These are phyloP conservation scores for Gryllus bimaculatus DNA, from an alignment of 1,140 invertebrate species.

Conservation along the genomic window DNA sequence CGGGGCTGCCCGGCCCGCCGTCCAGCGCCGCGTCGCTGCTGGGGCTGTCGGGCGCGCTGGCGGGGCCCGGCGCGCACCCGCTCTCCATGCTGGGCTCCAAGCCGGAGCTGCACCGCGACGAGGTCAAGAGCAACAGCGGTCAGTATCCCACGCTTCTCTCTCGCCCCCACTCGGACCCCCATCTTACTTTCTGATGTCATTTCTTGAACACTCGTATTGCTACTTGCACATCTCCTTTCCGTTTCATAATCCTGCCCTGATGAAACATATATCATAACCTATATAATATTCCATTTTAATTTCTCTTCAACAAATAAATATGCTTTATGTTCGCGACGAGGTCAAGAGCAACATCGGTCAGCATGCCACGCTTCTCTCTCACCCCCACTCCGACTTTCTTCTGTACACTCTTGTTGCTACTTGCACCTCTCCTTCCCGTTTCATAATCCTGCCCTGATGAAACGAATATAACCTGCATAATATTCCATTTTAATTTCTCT, in stretches of 20 bases:
- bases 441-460: not conserved
- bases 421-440: slow-evolving; percentile 60
- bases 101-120: slow-evolving; percentile 60
- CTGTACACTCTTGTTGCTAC: slow-evolving; percentile 52
- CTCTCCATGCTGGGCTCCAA: slow-evolving; percentile 56
- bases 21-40: slow-evolving; percentile 42
- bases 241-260: slow-evolving; percentile 29
- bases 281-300: too few relatives aligned
- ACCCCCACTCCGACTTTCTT: slow-evolving; percentile 29
- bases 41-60: slow-evolving; percentile 39
- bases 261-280: too few relatives aligned
- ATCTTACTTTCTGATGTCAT: not conserved
- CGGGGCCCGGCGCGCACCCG: slow-evolving; percentile 51
- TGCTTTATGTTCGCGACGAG: slow-evolving; percentile 38
- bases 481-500: too few relatives aligned
- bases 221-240: slow-evolving; percentile 59
- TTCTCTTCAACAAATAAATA: too few relatives aligned
- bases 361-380: slow-evolving; percentile 27
- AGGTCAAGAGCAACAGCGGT: slow-evolving; percentile 58
- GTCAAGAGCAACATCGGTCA: slow-evolving; percentile 58
- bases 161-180: not conserved
- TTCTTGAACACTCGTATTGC: slow-evolving; percentile 50
- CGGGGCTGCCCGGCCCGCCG: slow-evolving; percentile 48
- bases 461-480: too few relatives aligned
- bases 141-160: slow-evolving; percentile 32